Conservation (phyloP, 2,888 invertebrate species). For the Heteromyza rotundicornis region DNA sequence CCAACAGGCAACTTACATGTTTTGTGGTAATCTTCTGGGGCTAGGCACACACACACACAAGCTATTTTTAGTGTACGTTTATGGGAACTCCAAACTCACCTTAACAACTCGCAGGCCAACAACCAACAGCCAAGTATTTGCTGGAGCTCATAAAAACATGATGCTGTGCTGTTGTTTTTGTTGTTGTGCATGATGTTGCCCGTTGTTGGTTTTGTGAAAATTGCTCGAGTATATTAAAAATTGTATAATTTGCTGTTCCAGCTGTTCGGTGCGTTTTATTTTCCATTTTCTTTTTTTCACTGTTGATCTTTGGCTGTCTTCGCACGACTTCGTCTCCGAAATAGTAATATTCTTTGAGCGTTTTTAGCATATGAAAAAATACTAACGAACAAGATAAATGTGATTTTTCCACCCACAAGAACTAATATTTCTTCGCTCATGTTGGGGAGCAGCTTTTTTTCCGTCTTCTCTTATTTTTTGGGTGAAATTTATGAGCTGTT, state of each 20-base stretch:
- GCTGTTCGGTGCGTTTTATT: conserved; percentile 3
- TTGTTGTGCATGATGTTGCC: too few relatives aligned
- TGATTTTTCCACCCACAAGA: conserved; percentile 34
- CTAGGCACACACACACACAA: background rate
- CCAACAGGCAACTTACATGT: too few relatives aligned
- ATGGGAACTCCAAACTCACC: conserved; percentile 5
- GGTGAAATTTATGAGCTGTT: conserved; percentile 42
- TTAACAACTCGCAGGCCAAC: too few relatives aligned
- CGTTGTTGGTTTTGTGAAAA: too few relatives aligned
- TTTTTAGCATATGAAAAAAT: conserved; percentile 14
- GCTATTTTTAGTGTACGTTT: conserved; percentile 11
- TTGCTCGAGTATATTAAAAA: background rate
- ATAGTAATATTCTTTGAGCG: conserved; percentile 30
- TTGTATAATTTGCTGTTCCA: conserved; percentile 8
- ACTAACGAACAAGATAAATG: conserved; percentile 19
- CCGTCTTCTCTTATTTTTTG: background rate
- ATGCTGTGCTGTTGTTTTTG: too few relatives aligned
- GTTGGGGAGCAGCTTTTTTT: background rate
- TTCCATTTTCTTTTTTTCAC: background rate
- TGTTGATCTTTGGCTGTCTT: conserved; percentile 16
- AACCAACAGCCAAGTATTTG: too few relatives aligned
- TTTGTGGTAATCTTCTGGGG: background rate
- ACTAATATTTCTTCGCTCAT: conserved; percentile 25
- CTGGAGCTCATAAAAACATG: too few relatives aligned
- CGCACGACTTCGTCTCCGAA: conserved; percentile 12